phyloP scores from a whole-genome alignment of 2,888 invertebrate genomes.

The Drosophila bunnanda region DNA sequence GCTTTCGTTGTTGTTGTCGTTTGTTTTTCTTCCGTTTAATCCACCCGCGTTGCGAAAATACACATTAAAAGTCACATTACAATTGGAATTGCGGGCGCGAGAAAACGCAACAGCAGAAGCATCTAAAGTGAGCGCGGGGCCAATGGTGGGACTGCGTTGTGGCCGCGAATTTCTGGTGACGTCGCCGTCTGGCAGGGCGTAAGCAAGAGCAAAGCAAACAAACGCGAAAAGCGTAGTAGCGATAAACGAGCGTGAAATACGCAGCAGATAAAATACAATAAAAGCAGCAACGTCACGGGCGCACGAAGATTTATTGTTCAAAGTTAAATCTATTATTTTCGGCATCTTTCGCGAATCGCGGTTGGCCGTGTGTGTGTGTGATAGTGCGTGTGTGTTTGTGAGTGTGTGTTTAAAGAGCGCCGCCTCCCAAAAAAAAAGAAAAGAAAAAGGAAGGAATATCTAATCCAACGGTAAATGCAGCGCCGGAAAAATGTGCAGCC shows the following conservation, averaged over 20 bases:
- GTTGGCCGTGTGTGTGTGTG: slow-evolving; percentile 18
- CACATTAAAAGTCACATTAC: background rate
- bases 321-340: slow-evolving; percentile 47
- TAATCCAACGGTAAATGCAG: slow-evolving; percentile 84
- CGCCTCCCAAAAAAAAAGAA: slow-evolving; percentile 44
- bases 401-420: slow-evolving; percentile 18
- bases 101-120: slow-evolving; percentile 4
- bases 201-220: slow-evolving; percentile 65
- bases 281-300: slow-evolving; percentile 14
- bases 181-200: slow-evolving; percentile 43
- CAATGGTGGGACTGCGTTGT: slow-evolving; percentile 14
- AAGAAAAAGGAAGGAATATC: slow-evolving; percentile 39
- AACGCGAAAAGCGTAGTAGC: slow-evolving; percentile 58
- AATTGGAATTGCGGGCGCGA: slow-evolving; percentile 13
- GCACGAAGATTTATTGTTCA: slow-evolving; percentile 41
- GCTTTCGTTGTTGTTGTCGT: slow-evolving; percentile 9
- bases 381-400: slow-evolving; percentile 6
- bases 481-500: slow-evolving; percentile 83
- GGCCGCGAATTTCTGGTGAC: slow-evolving; percentile 38
- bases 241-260: slow-evolving; percentile 49
- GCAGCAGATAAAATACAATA: slow-evolving; percentile 48
- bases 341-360: slow-evolving; percentile 28
- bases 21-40: slow-evolving; percentile 16
- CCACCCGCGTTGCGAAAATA: slow-evolving; percentile 25
- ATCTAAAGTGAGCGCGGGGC: background rate